These are phyloP conservation scores for Bombus balteatus DNA, from an alignment of 1,140 invertebrate species.

Conservation along the genomic window DNA sequence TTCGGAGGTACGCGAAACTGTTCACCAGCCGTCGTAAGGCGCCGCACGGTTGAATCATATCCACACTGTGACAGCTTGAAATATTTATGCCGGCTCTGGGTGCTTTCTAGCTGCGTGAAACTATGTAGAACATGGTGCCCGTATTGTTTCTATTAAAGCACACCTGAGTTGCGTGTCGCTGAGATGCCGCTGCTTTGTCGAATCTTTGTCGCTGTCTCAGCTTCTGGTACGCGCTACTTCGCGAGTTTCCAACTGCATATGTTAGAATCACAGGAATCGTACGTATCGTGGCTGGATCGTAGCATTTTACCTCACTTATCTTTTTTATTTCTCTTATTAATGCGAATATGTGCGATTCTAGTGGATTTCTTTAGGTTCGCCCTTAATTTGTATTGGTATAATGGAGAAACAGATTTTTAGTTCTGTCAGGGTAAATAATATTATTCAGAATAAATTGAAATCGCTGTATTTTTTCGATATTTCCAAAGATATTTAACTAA, in stretches of 20 bases:
- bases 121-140: not conserved
- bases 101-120: conserved; percentile 36
- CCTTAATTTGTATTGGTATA: too few species aligned
- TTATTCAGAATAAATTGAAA: too few species aligned
- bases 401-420: too few species aligned
- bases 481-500: too few species aligned
- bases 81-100: conserved; percentile 40
- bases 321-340: not conserved
- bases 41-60: conserved; percentile 23
- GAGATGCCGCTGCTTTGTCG: conserved; percentile 38
- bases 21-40: conserved; percentile 25
- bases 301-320: too few species aligned
- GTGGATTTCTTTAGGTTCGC: too few species aligned
- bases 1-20: not conserved
- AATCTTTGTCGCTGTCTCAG: conserved; percentile 19
- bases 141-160: conserved; percentile 48
- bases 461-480: too few species aligned
- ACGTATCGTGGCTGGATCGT: not conserved
- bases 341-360: not conserved
- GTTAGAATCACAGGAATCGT: not conserved
- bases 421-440: too few species aligned
- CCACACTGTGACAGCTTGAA: conserved; percentile 32
- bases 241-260: not conserved
- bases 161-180: conserved; percentile 13
- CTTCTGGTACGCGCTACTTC: not conserved